Evolutionary conservation across 2,888 invertebrate species (phyloP), one percentile per base, ranked within the genome.

Genomic region (Gymnosoma rotundatum): DNA sequence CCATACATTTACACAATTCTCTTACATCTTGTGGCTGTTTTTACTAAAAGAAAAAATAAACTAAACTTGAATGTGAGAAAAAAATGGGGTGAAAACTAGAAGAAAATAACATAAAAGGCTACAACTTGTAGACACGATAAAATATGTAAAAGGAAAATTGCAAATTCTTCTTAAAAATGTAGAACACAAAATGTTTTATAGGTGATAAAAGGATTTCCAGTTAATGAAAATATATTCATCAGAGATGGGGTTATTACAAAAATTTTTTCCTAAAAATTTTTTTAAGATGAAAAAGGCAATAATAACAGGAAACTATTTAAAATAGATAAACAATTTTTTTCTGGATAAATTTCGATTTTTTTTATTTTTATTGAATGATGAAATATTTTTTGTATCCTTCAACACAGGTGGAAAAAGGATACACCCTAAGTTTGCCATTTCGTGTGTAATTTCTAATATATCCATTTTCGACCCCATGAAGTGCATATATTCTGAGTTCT

Each of bases 11-110:
- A 82, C 76, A 82, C 82, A 82, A 78, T 64, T 76, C 78, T 32
- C 67, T 76, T 50, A 78, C 63, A 73, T 78, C 67, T 73, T 83
- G 80, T 73, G 83, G 83, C 73, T 69, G 56, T 73, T 79, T 83
- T 61, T 69, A 52, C n/a, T 66, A 76, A 79, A 66, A 5, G 7
- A 8, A 32, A 32, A 32, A 32, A 32, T 7, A 8, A 32, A 8
- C 2, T 5, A 76, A 69, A 74, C 54, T 48, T 70, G 42, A 72
- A 72, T 36, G 63, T 45, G 20, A n/a, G 32, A 50, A 66, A 25
- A 25, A 38, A 72, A 50, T n/a, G 14, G 1, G n/a, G 20, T 45
- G 42, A 21, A 63, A 50, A 63, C 18, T n/a, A 48, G 1, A 52
- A 50, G 45, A 10, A 42, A 45, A 58, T 42, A 36, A 56, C 60